A percentile compares a stretch with the other conserved stretches of the same genome.
phyloP scores from a whole-genome alignment of 2,888 invertebrate genomes.

The Acronicta alni region DNA sequence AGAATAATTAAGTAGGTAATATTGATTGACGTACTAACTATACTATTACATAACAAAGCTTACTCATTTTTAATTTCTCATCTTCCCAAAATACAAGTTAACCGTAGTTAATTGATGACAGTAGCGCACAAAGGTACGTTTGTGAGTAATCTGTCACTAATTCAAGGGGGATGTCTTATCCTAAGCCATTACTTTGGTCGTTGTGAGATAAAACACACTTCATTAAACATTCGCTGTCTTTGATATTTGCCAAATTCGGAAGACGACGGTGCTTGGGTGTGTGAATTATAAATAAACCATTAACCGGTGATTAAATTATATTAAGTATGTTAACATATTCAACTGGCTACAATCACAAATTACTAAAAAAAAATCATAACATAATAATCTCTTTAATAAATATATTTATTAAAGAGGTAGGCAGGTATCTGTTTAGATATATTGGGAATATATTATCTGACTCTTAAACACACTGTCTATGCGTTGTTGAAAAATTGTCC shows the following conservation, averaged over 20 bases:
- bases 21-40: neutral
- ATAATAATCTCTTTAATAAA: too few species aligned
- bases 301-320: too few species aligned
- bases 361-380: too few species aligned
- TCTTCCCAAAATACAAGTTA: slow-evolving; percentile 21
- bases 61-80: slow-evolving; percentile 3
- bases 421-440: too few species aligned
- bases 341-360: too few species aligned
- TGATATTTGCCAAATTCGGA: slow-evolving; percentile 2
- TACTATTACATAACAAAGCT: neutral
- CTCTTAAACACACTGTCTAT: too few species aligned
- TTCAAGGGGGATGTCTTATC: slow-evolving; percentile 30
- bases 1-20: too few species aligned
- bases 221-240: slow-evolving; percentile 19
- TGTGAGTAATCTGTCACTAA: slow-evolving; percentile 31
- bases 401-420: too few species aligned
- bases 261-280: neutral
- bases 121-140: neutral
- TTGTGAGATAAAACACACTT: slow-evolving; percentile 32
- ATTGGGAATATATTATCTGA: too few species aligned
- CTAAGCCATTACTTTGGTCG: slow-evolving; percentile 23
- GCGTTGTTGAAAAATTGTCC: too few species aligned
- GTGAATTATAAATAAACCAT: too few species aligned
- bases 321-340: too few species aligned
- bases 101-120: slow-evolving; percentile 28